Evolutionary conservation across 2,797 vertebrate genomes (phyloP).

Genomic region (Hippocampus kuda): DNA sequence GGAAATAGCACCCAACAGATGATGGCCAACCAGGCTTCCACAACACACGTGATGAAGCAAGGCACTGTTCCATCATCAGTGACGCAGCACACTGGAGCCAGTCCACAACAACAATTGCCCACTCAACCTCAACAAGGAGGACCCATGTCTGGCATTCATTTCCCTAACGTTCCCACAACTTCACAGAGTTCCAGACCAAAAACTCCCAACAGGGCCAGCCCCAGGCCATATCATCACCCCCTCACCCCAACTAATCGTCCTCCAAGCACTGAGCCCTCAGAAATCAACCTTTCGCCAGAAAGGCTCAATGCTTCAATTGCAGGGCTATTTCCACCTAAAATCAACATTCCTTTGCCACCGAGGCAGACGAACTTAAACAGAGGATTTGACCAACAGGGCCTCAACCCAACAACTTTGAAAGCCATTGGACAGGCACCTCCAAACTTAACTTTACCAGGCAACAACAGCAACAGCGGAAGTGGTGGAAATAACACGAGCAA

Average conservation of each 20-base stretch:
- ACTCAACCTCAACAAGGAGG: conserved; percentile 72
- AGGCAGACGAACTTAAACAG: conserved; percentile 83
- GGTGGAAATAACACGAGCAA: conserved; percentile 68
- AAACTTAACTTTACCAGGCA: conserved; percentile 68
- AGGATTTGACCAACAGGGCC: conserved; percentile 97
- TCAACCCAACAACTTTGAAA: conserved; percentile 98
- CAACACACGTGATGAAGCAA: conserved; percentile 83
- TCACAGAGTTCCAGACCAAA: conserved; percentile 95
- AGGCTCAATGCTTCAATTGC: conserved; percentile 97
- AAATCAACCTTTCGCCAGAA: conserved; percentile 97
- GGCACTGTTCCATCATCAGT: conserved; percentile 77
- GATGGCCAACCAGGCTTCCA: conserved; percentile 74
- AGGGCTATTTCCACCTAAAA: conserved; percentile 95
- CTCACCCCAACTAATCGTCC: conserved; percentile 96
- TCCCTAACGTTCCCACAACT: conserved; percentile 79
- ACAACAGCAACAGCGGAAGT: conserved; percentile 62
- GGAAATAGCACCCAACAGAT: conserved; percentile 82
- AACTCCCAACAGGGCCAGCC: conserved; percentile 95
- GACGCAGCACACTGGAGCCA: conserved; percentile 77
- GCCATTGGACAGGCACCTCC: conserved; percentile 96
- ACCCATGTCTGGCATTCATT: conserved; percentile 81
- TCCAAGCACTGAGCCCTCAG: conserved; percentile 95
- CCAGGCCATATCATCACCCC: conserved; percentile 93
- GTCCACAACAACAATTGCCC: conserved; percentile 81
- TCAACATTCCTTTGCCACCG: conserved; percentile 97